phyloP scores from a whole-genome alignment of 2,888 invertebrate species.

The Neoascia interrupta region DNA sequence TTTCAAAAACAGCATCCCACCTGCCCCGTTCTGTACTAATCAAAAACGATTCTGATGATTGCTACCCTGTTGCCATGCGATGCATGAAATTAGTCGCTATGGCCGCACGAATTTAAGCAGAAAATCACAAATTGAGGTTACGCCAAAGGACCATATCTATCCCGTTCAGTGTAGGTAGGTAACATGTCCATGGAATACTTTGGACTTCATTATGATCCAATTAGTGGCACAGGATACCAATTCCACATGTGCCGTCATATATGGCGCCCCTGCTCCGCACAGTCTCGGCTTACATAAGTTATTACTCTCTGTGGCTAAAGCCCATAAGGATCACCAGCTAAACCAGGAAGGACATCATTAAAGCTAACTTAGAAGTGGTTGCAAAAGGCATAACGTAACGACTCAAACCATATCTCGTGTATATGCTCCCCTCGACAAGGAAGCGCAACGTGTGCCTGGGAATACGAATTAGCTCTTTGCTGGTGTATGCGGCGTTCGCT shows the following conservation, averaged over 20 bases:
- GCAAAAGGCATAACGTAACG: neutral
- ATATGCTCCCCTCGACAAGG: conserved; percentile 5
- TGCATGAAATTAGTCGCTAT: conserved; percentile 55
- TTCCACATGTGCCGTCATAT: neutral
- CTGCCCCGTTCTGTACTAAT: too few relatives aligned
- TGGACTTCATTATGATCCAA: conserved; percentile 63
- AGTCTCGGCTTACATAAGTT: conserved; percentile 48
- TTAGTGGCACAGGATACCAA: conserved; percentile 40
- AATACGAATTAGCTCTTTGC: conserved; percentile 49
- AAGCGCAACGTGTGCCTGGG: conserved; percentile 36
- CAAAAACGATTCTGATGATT: conserved; percentile 9
- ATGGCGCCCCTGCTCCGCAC: neutral
- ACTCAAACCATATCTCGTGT: neutral
- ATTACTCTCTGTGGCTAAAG: conserved; percentile 48
- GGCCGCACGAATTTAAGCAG: conserved; percentile 38
- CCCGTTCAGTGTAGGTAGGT: neutral
- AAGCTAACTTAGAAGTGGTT: conserved; percentile 24
- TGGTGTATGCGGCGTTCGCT: conserved; percentile 1
- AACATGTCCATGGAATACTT: conserved; percentile 12
- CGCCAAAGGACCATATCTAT: conserved; percentile 1
- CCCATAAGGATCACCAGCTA: conserved; percentile 7
- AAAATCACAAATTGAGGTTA: conserved; percentile 41
- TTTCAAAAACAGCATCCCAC: too few relatives aligned
- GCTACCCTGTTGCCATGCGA: conserved; percentile 11
- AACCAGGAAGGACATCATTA: conserved; percentile 56